Base-by-base conservation (phyloP, 2,797 vertebrate genomes). In the Thunnus albacares region DNA sequence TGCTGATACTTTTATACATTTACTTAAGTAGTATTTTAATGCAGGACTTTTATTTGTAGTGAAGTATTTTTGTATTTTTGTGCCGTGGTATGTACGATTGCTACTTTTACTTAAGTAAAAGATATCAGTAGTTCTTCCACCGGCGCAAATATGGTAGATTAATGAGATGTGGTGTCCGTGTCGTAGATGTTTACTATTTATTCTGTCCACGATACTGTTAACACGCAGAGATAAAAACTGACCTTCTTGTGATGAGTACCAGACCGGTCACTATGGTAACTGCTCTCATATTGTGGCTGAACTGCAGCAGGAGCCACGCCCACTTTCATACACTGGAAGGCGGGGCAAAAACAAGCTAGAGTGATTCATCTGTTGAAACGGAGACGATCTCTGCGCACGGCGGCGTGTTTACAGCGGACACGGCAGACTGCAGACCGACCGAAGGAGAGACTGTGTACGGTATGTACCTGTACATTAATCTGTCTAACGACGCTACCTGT, bases 321-420 rank as follows among this genome's bases (percentile, higher is more conserved):
- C 83, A 74, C 72, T 57, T 61, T 5, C 58, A 26, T 69, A 75
- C 72, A 69, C 58, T 35, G 51, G 57, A 28, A 59, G 66, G 81
- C 68, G 72, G 87, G 41, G 83, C 61, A 11, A 22, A 5, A 9
- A 11, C 26, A 4, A 9, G 51, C 43, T 7, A 0, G 67, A 90
- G 92, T 92, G 84, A 90, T 58, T 55, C 85, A 77, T 90, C 90
- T 49, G 7, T 0, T 0, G 0, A 53, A 38, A 15, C 30, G 35
- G 88, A 93, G 85, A 89, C 85, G 90, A 94, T 94, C 93, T 93
- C 13, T 67, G 90, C 80, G 79, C 82, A 82, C 84, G 86, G 88
- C 93, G 92, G 90, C 91, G 94, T 96, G 95, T 96, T 96, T 95
- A 95, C 94, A 94, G 93, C 91, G 90, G 90, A 86, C 77, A 81